A percentile compares a stretch with the other conserved stretches of the same genome.
Evolutionary conservation across 1,140 invertebrate species (phyloP).

Genomic region (Trichomalopsis sarcophagae): DNA sequence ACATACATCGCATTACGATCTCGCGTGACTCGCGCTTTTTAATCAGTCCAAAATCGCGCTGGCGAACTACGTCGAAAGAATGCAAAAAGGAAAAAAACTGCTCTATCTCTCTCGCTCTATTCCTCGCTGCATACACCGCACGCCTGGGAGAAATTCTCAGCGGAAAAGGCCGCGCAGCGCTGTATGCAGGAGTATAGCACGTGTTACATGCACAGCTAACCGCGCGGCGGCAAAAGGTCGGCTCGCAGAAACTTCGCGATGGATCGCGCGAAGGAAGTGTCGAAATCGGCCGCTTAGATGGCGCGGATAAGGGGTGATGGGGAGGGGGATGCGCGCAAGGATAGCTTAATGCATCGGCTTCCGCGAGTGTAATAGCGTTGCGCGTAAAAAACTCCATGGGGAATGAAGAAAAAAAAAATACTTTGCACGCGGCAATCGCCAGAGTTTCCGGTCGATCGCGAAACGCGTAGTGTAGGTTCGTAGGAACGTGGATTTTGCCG

Average conservation of each 20-base stretch:
- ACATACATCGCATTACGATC: neutral
- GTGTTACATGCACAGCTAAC: neutral
- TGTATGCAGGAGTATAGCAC: too few relatives aligned
- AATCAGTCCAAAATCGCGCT: neutral
- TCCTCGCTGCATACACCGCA: neutral
- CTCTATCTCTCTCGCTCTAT: neutral
- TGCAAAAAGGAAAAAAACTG: neutral
- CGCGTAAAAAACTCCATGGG: neutral
- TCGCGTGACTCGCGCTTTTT: neutral
- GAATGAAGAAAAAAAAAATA: slow-evolving; percentile 2
- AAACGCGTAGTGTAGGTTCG: neutral
- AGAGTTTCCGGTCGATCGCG: neutral
- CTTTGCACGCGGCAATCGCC: slow-evolving; percentile 3
- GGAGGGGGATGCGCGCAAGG: neutral
- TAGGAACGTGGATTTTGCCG: neutral
- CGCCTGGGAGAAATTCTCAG: slow-evolving; percentile 18
- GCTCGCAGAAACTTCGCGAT: neutral
- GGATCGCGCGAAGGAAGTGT: slow-evolving; percentile 55
- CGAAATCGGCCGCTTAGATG: slow-evolving; percentile 48
- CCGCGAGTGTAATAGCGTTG: slow-evolving; percentile 46
- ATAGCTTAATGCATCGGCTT: slow-evolving; percentile 5
- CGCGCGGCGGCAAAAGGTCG: neutral
- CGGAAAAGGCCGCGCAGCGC: neutral
- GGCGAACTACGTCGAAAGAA: neutral
- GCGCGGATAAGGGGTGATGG: neutral